phyloP scores from a whole-genome alignment of 2,888 invertebrate species.

The Myopa tessellatipennis region DNA sequence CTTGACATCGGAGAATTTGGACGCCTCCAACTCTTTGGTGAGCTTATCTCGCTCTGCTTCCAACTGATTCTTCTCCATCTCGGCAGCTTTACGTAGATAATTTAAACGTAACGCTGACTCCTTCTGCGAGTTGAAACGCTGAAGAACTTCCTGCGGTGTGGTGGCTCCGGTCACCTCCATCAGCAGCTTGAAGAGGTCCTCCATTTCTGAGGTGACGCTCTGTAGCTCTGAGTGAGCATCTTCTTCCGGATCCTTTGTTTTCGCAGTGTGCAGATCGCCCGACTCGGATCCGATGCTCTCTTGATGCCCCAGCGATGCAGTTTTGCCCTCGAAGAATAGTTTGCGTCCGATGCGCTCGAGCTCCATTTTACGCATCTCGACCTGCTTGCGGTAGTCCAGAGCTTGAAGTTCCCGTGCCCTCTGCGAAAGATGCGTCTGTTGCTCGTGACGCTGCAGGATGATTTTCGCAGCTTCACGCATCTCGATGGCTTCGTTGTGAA shows the following conservation, averaged over 20 bases:
- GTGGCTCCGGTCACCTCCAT: conserved; percentile 84
- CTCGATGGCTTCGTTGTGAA: conserved; percentile 79
- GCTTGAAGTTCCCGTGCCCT: conserved; percentile 76
- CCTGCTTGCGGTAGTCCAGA: conserved; percentile 75
- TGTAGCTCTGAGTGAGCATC: conserved; percentile 63
- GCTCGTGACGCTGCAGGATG: conserved; percentile 77
- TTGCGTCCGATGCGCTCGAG: conserved; percentile 82
- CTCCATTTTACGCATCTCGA: conserved; percentile 78
- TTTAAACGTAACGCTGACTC: conserved; percentile 78
- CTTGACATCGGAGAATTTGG: conserved; percentile 83
- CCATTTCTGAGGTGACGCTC: conserved; percentile 69
- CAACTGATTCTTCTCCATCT: conserved; percentile 78
- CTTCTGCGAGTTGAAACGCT: conserved; percentile 79
- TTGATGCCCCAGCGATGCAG: conserved; percentile 70
- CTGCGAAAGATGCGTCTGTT: conserved; percentile 75
- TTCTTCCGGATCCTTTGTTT: conserved; percentile 63
- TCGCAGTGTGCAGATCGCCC: conserved; percentile 66
- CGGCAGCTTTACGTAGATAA: conserved; percentile 78
- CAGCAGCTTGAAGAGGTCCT: conserved; percentile 77
- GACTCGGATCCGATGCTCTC: conserved; percentile 72
- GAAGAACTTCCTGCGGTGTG: conserved; percentile 79
- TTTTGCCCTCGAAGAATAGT: conserved; percentile 75
- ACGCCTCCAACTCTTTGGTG: conserved; percentile 77
- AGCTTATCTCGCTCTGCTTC: conserved; percentile 77
- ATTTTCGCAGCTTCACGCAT: conserved; percentile 78